Evolutionary conservation across 2,113 vertebrate genomes (phyloP).

Genomic region (Gallinago jamesoni): DNA sequence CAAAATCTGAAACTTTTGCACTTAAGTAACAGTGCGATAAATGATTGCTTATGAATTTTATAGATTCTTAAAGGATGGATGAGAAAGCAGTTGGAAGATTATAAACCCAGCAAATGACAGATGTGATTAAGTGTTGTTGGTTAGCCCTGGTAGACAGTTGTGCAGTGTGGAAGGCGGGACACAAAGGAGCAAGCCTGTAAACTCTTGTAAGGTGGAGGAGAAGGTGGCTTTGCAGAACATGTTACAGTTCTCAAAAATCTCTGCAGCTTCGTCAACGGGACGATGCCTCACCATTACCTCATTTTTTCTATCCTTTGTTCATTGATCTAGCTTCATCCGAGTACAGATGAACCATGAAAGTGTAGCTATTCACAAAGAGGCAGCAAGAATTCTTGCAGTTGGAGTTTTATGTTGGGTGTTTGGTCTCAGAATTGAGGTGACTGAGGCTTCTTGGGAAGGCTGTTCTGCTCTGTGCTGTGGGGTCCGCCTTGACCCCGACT

Average conservation of each 20-base stretch:
- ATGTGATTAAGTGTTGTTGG: rapidly evolving
- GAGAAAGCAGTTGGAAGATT: background rate
- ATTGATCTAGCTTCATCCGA: background rate
- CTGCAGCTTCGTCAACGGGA: background rate
- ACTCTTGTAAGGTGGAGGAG: background rate
- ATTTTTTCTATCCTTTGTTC: background rate
- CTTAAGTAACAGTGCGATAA: background rate
- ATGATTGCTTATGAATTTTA: background rate
- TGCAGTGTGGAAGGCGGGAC: background rate
- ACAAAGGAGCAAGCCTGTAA: background rate
- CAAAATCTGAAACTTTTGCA: background rate
- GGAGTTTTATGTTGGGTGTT: background rate
- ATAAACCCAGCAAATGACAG: background rate
- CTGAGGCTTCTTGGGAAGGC: background rate
- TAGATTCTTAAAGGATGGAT: background rate
- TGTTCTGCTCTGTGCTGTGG: background rate
- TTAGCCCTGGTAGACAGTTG: background rate
- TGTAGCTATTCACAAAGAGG: background rate
- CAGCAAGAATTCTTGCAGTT: background rate
- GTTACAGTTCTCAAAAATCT: background rate
- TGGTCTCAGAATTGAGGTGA: background rate
- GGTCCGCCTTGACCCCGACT: rapidly evolving
- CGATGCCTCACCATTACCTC: background rate
- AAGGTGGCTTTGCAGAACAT: background rate
- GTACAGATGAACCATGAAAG: background rate